Evolutionary conservation across 2,888 invertebrate genomes (phyloP), one percentile per base, ranked within the genome.

Genomic region (Diarsia mendica): DNA sequence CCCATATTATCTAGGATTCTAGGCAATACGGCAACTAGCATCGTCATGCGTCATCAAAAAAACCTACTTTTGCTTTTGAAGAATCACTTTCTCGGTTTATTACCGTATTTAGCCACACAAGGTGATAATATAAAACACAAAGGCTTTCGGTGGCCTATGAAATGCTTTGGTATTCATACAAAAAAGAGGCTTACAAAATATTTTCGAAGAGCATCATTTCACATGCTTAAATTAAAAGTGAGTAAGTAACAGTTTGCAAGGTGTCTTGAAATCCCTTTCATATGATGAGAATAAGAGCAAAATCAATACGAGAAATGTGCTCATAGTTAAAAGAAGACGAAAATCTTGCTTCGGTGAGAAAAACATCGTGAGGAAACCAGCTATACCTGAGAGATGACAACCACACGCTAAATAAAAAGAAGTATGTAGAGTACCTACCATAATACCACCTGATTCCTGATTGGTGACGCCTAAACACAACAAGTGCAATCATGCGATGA

Each of bases 21-120:
- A 33, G 49, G 46, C 39, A 80, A 20, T 58, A 55, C 18, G 53
- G 39, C 39, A 80, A 11, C 46, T 61, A 13, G 15, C 18, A n/a
- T 46, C 18, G 46, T 11, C 80, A 68, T 84, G 65, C 84, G 84
- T 80, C 84, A 84, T 69, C 64, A 48, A 51, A 49, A 75, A 79
- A 61, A 55, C 53, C 63, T 39, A 72, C 72, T 80, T 80, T 79
- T 79, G 55, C 51, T 72, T 77, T 72, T 49, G 11, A 9, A 33
- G 60, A 70, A 80, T 65, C 53, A 84, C 84, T 84, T 84, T 80
- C 80, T 44, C 65, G 10, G 33, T 20, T 44, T 9, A 33, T 5
- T 55, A 51, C 53, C 48, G 60, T 39, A 46, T 70, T 80, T 39
- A 39, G 39, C 18, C 33, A 58, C 9, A n/a, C 18, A n/a, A 11